Base-by-base conservation (phyloP, 2,797 vertebrate genomes). In the Poecilia wingei region DNA sequence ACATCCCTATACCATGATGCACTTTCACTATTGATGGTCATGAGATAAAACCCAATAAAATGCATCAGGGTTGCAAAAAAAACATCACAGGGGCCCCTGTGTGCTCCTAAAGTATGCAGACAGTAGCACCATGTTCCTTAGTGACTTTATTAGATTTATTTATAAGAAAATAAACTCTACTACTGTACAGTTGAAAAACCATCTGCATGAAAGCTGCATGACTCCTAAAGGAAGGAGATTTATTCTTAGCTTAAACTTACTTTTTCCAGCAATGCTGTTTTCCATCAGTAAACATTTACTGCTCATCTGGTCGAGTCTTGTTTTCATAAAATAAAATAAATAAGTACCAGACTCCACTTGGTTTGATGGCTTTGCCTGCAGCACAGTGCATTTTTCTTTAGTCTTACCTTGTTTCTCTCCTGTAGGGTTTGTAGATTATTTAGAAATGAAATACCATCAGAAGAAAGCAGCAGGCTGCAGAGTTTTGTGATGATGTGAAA, bases 221-320 rank as follows among this genome's bases (percentile, higher is more conserved):
- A 84, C 83, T 88, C 39, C 75, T 80, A 79, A 79, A 70, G 87
- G 81, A 74, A 41, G 83, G 70, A 89, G 82, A 86, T 84, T 89
- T 89, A 81, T 74, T 80, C 81, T 74, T 59, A 82, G 79, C 76
- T 55, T 45, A n/a, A 79, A 75, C 55, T 36, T 79, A 75, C 74
- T 76, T 71, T 89, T 90, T 90, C 87, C 85, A 77, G 76, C 77
- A 74, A 64, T 81, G 53, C 76, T 70, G 25, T 82, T 84, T 70
- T 74, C 72, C 82, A 80, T 72, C 69, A 64, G 43, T 84, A 75
- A 86, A 83, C 57, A 69, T 84, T 74, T 75, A 79, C 41, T 84
- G 79, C 73, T 73, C 75, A 76, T 81, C 72, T 57, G 68, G 31
- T 64, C 59, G 16, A 31, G 22, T 57, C 36, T 72, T 71, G 78